Evolutionary conservation across 2,888 invertebrate genomes (phyloP), one percentile per base, ranked within the genome.

Genomic region (Tipula unca): DNA sequence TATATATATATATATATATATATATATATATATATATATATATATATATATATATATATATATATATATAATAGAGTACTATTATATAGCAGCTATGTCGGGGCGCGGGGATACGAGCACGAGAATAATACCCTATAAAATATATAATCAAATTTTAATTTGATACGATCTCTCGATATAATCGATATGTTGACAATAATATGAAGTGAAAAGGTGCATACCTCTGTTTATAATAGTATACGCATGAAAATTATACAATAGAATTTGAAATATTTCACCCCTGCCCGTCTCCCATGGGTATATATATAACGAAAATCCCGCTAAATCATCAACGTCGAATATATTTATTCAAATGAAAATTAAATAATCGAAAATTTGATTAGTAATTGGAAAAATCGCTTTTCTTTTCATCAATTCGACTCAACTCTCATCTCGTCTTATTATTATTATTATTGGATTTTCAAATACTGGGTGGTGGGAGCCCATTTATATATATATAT

Each of bases 271-370:
- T 69, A 69, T 69, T 20, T 10, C 25, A 69, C 14, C 25, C 69
- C 25, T 25, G 17, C 69, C 25, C 69, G 17, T 10, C 69, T 69
- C 13, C 39, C 1, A n/a, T n/a, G 6, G 13, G n/a, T 48, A 48
- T 48, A 48, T 3, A 48, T 48, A 48, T 48, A 69, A 6, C 25
- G 69, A 69, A 69, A 25, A 69, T 69, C 69, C 69, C 69, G 69
- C 69, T 69, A 69, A 69, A 69, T 69, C 69, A 69, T 69, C 69
- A 69, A 69, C 69, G 69, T 69, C 69, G 69, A 20, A 25, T 0
- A 69, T 69, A 69, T 69, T 69, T 69, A 69, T 69, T 69, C 69
- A 69, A 69, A 69, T 69, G 25, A 69, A 69, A 69, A 69, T 69
- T 69, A 69, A 69, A 69, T 69, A 69, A 69, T 69, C 69, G 69